phyloP scores from a whole-genome alignment of 1,140 invertebrate species.

The Heliothis virescens region DNA sequence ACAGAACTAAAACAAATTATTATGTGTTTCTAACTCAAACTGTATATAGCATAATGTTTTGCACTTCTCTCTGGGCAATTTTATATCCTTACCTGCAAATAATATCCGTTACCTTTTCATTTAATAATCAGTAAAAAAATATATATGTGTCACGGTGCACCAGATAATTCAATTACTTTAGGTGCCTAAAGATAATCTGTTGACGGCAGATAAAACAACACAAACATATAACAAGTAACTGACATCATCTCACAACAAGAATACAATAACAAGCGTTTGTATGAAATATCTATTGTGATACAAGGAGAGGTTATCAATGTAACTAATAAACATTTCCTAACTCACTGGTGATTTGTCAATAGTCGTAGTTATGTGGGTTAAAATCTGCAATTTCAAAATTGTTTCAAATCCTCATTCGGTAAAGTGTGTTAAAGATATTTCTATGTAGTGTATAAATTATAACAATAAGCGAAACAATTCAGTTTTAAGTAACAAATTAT shows the following conservation, averaged over 20 bases:
- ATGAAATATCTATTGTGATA: conserved; percentile 17
- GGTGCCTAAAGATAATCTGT: conserved; percentile 23
- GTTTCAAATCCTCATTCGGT: no score
- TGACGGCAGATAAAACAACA: conserved; percentile 46
- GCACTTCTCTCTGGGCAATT: no score
- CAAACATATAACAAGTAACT: conserved; percentile 43
- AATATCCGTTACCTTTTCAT: no score
- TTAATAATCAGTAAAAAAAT: neutral
- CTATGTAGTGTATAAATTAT: neutral
- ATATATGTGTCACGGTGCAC: neutral
- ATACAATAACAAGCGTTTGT: conserved; percentile 18
- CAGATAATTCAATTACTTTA: neutral
- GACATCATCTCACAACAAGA: conserved; percentile 39
- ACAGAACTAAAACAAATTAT: no score
- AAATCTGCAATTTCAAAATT: neutral
- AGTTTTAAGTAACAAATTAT: no score
- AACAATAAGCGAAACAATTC: no score
- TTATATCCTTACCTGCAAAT: no score
- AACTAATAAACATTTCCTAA: conserved; percentile 27
- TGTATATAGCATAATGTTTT: no score
- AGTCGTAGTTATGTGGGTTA: neutral
- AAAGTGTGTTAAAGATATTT: neutral
- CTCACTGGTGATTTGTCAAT: neutral
- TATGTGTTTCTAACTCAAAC: no score
- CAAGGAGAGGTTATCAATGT: conserved; percentile 41